phyloP scores from a whole-genome alignment of 2,113 vertebrate species.

The Aspidoscelis tigris region DNA sequence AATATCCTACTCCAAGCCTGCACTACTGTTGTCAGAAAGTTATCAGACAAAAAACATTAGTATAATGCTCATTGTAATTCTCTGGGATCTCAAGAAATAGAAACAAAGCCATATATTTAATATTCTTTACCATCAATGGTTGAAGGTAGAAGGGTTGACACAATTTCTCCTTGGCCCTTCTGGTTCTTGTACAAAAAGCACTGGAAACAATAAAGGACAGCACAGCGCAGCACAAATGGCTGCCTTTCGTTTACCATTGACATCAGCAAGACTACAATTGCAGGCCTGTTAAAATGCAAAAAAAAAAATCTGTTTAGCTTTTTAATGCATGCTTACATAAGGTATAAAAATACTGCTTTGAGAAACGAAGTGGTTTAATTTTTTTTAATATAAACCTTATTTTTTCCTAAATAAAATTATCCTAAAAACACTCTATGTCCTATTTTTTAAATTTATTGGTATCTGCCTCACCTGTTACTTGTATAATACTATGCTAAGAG shows the following conservation, averaged over 20 bases:
- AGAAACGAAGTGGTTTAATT: not conserved
- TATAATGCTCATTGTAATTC: not conserved
- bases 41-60: not conserved
- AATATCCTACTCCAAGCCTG: not conserved
- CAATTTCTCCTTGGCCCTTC: conserved; percentile 96
- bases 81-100: not conserved
- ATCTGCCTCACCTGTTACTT: too few species aligned
- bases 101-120: not conserved
- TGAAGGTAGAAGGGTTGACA: conserved; percentile 93
- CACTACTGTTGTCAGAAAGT: not conserved
- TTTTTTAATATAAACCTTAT: too few species aligned
- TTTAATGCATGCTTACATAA: not conserved
- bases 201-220: conserved; percentile 98
- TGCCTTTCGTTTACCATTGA: conserved; percentile 98
- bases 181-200: conserved; percentile 98
- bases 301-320: not conserved
- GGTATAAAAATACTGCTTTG: not conserved
- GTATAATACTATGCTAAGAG: too few species aligned
- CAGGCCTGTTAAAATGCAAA: conserved; percentile 79
- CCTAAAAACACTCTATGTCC: too few species aligned
- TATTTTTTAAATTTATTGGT: too few species aligned
- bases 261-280: conserved; percentile 97
- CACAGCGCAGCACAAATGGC: conserved; percentile 95
- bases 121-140: conserved; percentile 90
- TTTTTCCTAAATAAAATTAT: too few species aligned